Evolutionary conservation across 64 coral and sea anemone genomes (phyloP), one percentile per base, ranked within the genome.

Genomic region (Platygyra sinensis): DNA sequence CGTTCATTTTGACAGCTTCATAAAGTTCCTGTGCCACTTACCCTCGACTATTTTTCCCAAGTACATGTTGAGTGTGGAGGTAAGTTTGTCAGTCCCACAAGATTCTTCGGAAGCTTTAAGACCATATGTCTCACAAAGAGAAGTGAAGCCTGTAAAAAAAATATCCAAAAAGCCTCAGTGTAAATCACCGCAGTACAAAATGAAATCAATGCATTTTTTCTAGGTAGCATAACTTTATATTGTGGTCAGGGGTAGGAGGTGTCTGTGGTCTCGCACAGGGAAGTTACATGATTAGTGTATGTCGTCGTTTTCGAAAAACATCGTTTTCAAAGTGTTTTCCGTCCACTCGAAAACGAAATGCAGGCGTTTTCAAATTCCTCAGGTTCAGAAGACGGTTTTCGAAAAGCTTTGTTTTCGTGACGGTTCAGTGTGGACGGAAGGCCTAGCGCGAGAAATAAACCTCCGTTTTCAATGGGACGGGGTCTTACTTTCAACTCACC

Each of bases 21-120:
- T 22, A 11, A 0, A 12, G 29, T 78, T 33, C 19, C 30, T 52
- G 18, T 2, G 15, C 6, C 18, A 93, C 90, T 36, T 76, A 96
- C 97, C 94, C 88, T 96, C 97, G 13, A 99, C 91, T 80, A 99
- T 99, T 73, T 99, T 99, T 31, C 97, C 97, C 6, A 99, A 77
- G 59, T 99, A 99, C 6, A 83, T 99, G 39, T 99, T 99, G 8
- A 99, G 73, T 22, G 97, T 99, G 60, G 92, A 77, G 13, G 94
- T 99, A 0, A 99, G 86, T 76, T 96, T 94, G 27, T 99, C 97
- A 49, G 97, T 99, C 5, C 97, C 97, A 80, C 95, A 98, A 3
- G 88, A 76, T 30, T 76, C 94, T 24, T 92, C 89, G 22, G 82
- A 92, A 5, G 57, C 65, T 14, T 77, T 89, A 19, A 89, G 57